Evolutionary conservation across 2,888 invertebrate genomes (phyloP).

Genomic region (Ganaspis brasiliensis): DNA sequence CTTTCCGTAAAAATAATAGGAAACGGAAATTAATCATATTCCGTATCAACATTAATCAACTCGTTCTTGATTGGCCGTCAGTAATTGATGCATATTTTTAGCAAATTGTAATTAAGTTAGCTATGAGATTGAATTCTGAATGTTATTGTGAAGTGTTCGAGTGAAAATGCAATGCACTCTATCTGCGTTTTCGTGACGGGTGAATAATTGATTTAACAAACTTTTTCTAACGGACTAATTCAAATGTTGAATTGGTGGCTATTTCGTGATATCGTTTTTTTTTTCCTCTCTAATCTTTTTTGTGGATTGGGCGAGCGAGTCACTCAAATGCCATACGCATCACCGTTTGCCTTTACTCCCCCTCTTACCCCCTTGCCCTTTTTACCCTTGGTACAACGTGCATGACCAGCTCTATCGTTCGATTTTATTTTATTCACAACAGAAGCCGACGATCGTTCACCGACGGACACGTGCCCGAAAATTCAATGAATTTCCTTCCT

Average conservation of each 20-base stretch:
- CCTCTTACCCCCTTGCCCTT: background rate
- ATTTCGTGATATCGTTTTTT: slow-evolving; percentile 37
- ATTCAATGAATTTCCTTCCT: slow-evolving; percentile 44
- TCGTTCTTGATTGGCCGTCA: no score
- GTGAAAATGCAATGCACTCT: slow-evolving; percentile 12
- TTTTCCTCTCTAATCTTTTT: slow-evolving; percentile 14
- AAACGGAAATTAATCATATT: background rate
- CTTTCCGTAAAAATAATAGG: no score
- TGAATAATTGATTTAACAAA: slow-evolving; percentile 39
- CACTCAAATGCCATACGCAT: slow-evolving; percentile 43
- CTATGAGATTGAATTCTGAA: slow-evolving; percentile 22
- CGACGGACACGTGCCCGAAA: slow-evolving; percentile 43
- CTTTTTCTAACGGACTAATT: slow-evolving; percentile 40
- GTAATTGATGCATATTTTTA: background rate
- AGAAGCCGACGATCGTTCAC: slow-evolving; percentile 43
- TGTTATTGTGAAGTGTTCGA: slow-evolving; percentile 23
- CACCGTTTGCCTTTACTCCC: slow-evolving; percentile 36
- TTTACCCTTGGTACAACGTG: slow-evolving; percentile 29
- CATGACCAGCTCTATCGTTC: slow-evolving; percentile 42
- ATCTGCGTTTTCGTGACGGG: slow-evolving; percentile 24
- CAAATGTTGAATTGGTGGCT: slow-evolving; percentile 36
- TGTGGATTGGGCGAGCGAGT: slow-evolving; percentile 31
- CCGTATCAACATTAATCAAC: background rate
- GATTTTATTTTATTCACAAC: slow-evolving; percentile 44
- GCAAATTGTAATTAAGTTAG: slow-evolving; percentile 12